Evolutionary conservation across 2,888 invertebrate species (phyloP).

Genomic region (Sipunculus nudus): DNA sequence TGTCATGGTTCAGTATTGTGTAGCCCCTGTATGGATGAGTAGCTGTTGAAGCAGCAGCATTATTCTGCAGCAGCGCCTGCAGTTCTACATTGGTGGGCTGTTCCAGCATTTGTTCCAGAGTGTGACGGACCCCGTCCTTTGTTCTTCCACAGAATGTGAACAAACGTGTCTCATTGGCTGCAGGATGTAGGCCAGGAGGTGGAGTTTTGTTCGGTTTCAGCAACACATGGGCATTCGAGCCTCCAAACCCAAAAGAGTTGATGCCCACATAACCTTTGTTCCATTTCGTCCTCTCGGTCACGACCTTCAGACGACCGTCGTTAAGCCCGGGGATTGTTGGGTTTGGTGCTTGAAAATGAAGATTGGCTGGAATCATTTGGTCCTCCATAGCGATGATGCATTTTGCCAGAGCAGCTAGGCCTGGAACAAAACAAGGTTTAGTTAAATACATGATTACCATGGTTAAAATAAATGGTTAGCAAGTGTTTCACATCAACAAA

Average conservation of each 20-base stretch:
- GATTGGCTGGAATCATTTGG: slow-evolving; percentile 87
- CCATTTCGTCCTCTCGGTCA: slow-evolving; percentile 83
- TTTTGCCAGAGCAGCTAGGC: slow-evolving; percentile 90
- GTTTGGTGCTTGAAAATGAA: slow-evolving; percentile 89
- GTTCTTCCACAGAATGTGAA: slow-evolving; percentile 87
- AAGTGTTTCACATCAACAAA: neutral
- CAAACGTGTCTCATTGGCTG: slow-evolving; percentile 75
- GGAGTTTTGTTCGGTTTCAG: slow-evolving; percentile 67
- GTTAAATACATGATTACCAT: no score
- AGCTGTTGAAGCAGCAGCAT: slow-evolving; percentile 68
- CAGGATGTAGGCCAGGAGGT: slow-evolving; percentile 34
- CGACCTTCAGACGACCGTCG: slow-evolving; percentile 88
- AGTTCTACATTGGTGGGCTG: slow-evolving; percentile 44
- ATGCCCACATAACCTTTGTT: slow-evolving; percentile 90
- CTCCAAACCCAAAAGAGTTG: slow-evolving; percentile 98
- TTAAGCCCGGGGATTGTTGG: slow-evolving; percentile 87
- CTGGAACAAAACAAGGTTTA: slow-evolving; percentile 68
- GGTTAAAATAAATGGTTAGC: slow-evolving; percentile 1
- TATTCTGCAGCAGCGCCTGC: slow-evolving; percentile 58
- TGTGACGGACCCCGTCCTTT: slow-evolving; percentile 76
- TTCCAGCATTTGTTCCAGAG: slow-evolving; percentile 80
- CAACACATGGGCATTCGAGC: slow-evolving; percentile 70
- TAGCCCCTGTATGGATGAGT: slow-evolving; percentile 87
- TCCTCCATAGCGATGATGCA: slow-evolving; percentile 91
- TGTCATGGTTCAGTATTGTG: slow-evolving; percentile 74